Evolutionary conservation across 2,888 invertebrate species (phyloP), one percentile per base, ranked within the genome.

Genomic region (Dastarcus helophoroides): DNA sequence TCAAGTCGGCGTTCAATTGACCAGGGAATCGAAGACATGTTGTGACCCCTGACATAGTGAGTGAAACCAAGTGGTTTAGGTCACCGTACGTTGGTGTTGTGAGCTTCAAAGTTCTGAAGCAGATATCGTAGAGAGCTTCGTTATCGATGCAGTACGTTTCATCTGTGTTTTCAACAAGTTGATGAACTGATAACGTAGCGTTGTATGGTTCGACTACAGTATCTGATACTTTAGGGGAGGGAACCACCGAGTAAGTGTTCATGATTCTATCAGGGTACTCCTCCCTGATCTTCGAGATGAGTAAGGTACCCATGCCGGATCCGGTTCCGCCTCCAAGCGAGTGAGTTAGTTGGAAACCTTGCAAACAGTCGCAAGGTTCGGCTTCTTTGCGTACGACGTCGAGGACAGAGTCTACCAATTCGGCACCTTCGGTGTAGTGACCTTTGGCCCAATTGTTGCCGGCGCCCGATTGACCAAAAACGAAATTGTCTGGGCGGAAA

Each of bases 191-290:
- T 29, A 89, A 68, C 13, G 88, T 88, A 40, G 88, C 88, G 54
- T 90, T 89, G 71, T 88, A 89, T 26, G 88, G 88, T 62, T 90
- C 88, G 33, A 90, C 89, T 47, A 89, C 89, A 44, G 89, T 89
- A 62, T 90, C 89, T 40, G 88, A 89, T 47, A 81, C 82, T 71
- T 73, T 91, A 29, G 83, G 83, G 41, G 81, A 82, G 53, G 83
- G 82, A 62, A 83, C 81, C 39, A 94, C 91, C 38, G 89, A 90
- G 69, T 89, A 93, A 57, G 91, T 93, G 73, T 88, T 89, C 93
- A 94, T 94, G 51, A 94, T 94, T 69, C 94, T 81, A 70, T 94
- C 94, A 47, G 94, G 94, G 61, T 93, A 94, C 68, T 94, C 94
- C 67, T 94, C 93, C 51, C 93, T 78, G 65, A 94, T 93, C 67